Conservation (phyloP, 1,140 invertebrate species). For the Gryon sp. region DNA sequence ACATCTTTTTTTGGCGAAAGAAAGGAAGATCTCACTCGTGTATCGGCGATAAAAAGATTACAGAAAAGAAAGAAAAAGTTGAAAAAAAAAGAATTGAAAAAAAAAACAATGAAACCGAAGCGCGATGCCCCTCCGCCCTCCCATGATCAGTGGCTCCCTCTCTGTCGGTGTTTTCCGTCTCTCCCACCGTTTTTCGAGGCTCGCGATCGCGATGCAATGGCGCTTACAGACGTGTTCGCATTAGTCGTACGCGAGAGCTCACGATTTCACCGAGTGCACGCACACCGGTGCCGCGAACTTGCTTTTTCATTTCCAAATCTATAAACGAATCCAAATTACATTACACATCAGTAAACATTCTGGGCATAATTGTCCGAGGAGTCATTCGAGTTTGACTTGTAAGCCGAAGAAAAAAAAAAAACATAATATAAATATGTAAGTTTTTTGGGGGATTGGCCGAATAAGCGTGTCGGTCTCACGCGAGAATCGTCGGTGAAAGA, state of each 20-base stretch:
- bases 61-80: not conserved
- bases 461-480: not conserved
- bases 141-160: constrained; percentile 24
- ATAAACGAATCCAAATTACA: no score
- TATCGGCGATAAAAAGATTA: no score
- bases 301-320: no score
- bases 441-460: not conserved
- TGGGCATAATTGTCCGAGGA: no score
- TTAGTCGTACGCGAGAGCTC: constrained; percentile 54
- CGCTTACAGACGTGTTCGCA: constrained; percentile 46
- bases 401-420: no score
- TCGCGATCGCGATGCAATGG: constrained; percentile 56
- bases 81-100: constrained; percentile 10
- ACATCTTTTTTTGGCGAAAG: no score
- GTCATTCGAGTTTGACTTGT: no score
- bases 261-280: constrained; percentile 27
- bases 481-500: constrained; percentile 11
- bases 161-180: constrained; percentile 32
- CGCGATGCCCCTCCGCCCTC: constrained; percentile 1
- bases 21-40: no score
- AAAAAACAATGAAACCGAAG: constrained; percentile 26
- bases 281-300: not conserved
- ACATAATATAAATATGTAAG: no score
- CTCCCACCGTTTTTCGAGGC: constrained; percentile 45
- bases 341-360: no score